Base-by-base conservation (phyloP, 2,888 invertebrate species). In the Lepidochitona cinerea region DNA sequence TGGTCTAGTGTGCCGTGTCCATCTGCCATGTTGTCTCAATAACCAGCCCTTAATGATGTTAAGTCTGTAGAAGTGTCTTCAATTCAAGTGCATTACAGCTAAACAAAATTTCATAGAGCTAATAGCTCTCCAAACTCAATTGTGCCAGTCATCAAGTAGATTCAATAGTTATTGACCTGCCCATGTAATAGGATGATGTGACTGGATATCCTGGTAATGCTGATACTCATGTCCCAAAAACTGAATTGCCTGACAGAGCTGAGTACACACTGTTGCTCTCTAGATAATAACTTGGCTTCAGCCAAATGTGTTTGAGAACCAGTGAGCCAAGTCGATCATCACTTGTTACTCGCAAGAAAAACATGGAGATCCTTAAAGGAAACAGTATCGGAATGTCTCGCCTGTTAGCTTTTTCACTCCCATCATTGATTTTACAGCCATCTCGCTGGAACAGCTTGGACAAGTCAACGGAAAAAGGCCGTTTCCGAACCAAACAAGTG, bases 11-110 rank as follows among this genome's bases (percentile, higher is more conserved):
- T 23, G 23, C 4, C 49, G 7, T 7, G 49, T n/a, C 49, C 49
- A 49, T 49, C 49, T 49, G 49, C 7, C n/a, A n/a, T 49, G 7
- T 23, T 49, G 49, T 23, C 23, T 23, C 49, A 18, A 49, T 49
- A 49, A 49, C 49, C 49, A n/a, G 49, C 59, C 59, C 23, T 18
- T 59, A 59, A 59, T 29, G 59, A 59, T 29, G 59, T 59, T 59
- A 59, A 59, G 23, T 12, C 59, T 23, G 23, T 59, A 59, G 59
- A 32, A 59, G 29, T 29, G 26, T 23, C 12, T 29, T 14, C 59
- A 59, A 59, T 59, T 59, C 29, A 59, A 59, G 59, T 59, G 59
- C 59, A 59, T 59, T 59, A 59, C 29, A 29, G 59, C 59, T 59
- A 59, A 59, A 59, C 59, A 59, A 59, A 59, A 59, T 59, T 59